Base-by-base conservation (phyloP, 2,888 invertebrate species). In the Meteorus cinctellus region DNA sequence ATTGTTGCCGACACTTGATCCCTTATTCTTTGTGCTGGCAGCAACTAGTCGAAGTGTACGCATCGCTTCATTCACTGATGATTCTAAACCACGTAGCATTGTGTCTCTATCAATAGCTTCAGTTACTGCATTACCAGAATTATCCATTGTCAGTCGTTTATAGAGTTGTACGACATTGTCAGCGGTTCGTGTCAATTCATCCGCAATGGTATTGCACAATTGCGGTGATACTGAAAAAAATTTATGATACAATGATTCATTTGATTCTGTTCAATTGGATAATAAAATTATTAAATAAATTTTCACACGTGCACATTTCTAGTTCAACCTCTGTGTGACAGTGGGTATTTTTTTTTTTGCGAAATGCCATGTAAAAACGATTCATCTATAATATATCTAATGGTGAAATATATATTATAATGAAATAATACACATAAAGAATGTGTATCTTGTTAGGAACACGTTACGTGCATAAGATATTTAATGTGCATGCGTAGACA, bases 131-230 rank as follows among this genome's bases (percentile, higher is more conserved):
- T 89, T 89, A 45, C 89, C 87, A 24, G 88, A 86, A 69, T 92
- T 91, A 81, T 93, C 93, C 77, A 90, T 85, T 12, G 92, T 90
- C 77, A 95, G 88, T 74, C 93, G 92, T 77, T 93, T 92, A 89
- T 94, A 94, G 68, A 95, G 90, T 86, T 94, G 93, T 2, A 94
- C 93, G 60, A 95, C 94, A 84, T 94, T 94, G 81, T 93, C 92
- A 3, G 95, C 94, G 0, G 94, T 93, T 80, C 91, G 91, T 10
- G 93, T 94, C 78, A 94, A 88, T 86, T 93, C 93, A 79, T 92
- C 91, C 70, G 93, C 92, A 78, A 93, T 91, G 85, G 93, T 92
- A 82, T 91, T 91, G 85, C 93, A 93, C 78, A 93, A 89, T 87
- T 93, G 93, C 75, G 92, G 92, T 74, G 93, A 93, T 75, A 93